A percentile compares a stretch with the other conserved stretches of the same genome.
Evolutionary conservation across 2,888 invertebrate species (phyloP).

Genomic region (Pristionchus maxplancki): DNA sequence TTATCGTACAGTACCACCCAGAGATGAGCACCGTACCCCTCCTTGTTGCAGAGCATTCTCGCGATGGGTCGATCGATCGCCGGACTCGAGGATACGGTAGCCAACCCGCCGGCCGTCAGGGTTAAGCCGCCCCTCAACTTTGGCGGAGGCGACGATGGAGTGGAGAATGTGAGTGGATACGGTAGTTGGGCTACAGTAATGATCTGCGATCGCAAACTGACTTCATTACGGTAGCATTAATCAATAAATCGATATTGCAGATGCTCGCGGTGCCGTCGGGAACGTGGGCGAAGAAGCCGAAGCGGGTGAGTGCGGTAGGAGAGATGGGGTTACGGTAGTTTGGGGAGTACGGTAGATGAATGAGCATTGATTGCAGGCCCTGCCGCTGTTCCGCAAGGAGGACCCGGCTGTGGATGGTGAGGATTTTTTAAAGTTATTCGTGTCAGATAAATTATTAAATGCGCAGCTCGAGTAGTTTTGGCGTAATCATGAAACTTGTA

Average conservation of each 20-base stretch:
- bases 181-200: not conserved
- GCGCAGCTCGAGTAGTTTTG: not conserved
- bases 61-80: conserved; percentile 15
- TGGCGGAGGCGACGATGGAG: not conserved
- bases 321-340: not conserved
- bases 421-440: not conserved
- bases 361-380: not conserved
- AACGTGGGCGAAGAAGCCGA: not conserved
- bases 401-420: not conserved
- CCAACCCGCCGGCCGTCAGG: not conserved
- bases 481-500: too few relatives aligned
- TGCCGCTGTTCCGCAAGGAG: conserved; percentile 9
- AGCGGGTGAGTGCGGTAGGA: not conserved
- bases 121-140: conserved; percentile 24
- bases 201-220: not conserved
- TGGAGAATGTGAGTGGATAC: not conserved
- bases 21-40: not conserved
- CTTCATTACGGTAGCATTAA: not conserved
- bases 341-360: not conserved
- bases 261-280: not conserved
- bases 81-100: conserved; percentile 9
- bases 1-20: too few relatives aligned
- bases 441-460: not conserved
- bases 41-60: not conserved
- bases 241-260: not conserved